phyloP scores from a whole-genome alignment of 2,888 invertebrate genomes.

The Agrotis clavis region DNA sequence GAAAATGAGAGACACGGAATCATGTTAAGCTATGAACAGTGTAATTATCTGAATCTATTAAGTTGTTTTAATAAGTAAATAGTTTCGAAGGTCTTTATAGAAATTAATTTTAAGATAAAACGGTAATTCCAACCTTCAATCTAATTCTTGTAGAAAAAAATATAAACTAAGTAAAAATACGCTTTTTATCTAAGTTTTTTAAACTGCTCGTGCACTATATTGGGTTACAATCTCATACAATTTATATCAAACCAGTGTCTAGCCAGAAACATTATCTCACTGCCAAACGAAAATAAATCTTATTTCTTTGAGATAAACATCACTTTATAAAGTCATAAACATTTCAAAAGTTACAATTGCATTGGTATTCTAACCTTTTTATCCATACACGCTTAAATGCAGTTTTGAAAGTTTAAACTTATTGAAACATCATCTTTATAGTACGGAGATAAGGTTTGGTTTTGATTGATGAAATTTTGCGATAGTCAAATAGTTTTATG shows the following conservation, averaged over 20 bases:
- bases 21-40: not conserved
- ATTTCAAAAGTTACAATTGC: conserved; percentile 66
- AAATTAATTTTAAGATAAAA: too few species aligned
- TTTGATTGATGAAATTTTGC: conserved; percentile 29
- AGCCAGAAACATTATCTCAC: conserved; percentile 38
- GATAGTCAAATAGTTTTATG: conserved; percentile 46
- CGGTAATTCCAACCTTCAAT: too few species aligned
- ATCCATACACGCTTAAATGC: conserved; percentile 36
- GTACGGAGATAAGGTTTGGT: conserved; percentile 19
- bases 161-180: not conserved
- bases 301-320: conserved; percentile 42
- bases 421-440: conserved; percentile 45
- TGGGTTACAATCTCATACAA: conserved; percentile 79
- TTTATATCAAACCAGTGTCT: conserved; percentile 63
- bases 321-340: conserved; percentile 39
- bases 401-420: conserved; percentile 20
- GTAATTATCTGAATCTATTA: not conserved
- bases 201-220: conserved; percentile 82
- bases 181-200: conserved; percentile 70
- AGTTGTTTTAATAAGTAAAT: not conserved
- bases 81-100: too few species aligned
- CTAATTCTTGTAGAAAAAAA: conserved; percentile 1
- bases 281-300: conserved; percentile 57
- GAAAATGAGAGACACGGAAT: not conserved
- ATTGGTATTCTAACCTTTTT: conserved; percentile 64